These are phyloP conservation scores for Sussaba pulchella DNA, from an alignment of 2,888 invertebrate species.

Conservation along the genomic window DNA sequence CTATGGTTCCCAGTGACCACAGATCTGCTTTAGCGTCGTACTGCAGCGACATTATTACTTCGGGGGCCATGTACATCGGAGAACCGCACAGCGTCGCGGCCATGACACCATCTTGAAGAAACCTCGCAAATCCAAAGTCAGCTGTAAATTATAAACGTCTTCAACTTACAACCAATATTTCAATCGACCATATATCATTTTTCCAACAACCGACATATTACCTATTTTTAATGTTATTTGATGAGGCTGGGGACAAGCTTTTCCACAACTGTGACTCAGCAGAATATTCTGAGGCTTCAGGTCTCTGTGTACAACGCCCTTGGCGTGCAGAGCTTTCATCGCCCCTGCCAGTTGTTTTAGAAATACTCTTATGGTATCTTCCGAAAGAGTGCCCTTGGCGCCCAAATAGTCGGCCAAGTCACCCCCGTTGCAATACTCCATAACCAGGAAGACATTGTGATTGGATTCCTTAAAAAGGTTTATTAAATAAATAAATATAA, in stretches of 20 bases:
- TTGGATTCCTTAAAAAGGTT: constrained; percentile 92
- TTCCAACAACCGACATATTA: constrained; percentile 82
- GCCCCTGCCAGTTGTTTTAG: constrained; percentile 98
- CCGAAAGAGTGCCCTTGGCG: constrained; percentile 97
- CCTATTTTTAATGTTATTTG: constrained; percentile 98
- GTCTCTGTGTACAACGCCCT: constrained; percentile 99
- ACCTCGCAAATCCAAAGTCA: constrained; percentile 99
- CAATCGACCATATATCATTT: too few species aligned
- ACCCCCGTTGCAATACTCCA: constrained; percentile 99
- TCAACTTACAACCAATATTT: neutral
- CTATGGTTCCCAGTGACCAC: constrained; percentile 99
- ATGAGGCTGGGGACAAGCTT: constrained; percentile 89
- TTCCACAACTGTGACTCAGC: constrained; percentile 92
- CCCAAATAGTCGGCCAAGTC: constrained; percentile 99
- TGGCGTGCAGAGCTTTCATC: constrained; percentile 98
- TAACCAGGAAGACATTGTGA: constrained; percentile 98
- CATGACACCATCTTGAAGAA: constrained; percentile 99
- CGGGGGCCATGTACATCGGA: constrained; percentile 99
- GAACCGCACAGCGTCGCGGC: constrained; percentile 99
- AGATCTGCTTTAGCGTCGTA: constrained; percentile 99
- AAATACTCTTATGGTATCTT: constrained; percentile 98
- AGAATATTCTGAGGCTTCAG: constrained; percentile 99
- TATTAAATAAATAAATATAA: too few species aligned
- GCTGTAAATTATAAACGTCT: constrained; percentile 87
- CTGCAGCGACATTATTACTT: constrained; percentile 99